Conservation (phyloP, 2,797 vertebrate species). For the Acridotheres tristis region DNA sequence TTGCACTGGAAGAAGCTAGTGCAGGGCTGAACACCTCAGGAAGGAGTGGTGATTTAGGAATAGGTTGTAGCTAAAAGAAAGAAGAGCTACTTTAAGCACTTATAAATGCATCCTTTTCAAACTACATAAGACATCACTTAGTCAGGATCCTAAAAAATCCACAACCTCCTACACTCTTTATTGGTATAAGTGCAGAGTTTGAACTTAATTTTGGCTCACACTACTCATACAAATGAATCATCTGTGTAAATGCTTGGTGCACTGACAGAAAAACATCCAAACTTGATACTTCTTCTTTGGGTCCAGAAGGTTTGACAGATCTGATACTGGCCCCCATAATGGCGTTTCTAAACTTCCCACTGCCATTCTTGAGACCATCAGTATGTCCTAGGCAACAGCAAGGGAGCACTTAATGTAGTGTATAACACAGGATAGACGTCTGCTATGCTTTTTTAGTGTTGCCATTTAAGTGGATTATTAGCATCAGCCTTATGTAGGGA, state of each 20-base stretch:
- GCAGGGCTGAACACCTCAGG: background rate
- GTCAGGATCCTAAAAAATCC: constrained; percentile 53
- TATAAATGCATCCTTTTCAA: constrained; percentile 28
- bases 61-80: background rate
- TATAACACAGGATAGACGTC: background rate
- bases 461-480: background rate
- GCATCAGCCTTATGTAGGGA: background rate
- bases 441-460: background rate
- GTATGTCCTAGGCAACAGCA: background rate
- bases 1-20: background rate
- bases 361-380: background rate
- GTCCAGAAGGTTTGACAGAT: background rate
- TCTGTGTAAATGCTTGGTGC: background rate
- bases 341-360: background rate
- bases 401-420: background rate
- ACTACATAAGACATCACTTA: constrained; percentile 16
- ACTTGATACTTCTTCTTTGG: background rate
- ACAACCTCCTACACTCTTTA: constrained; percentile 52
- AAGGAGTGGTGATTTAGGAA: background rate
- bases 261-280: background rate
- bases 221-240: constrained; percentile 60
- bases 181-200: constrained; percentile 41
- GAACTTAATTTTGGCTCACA: constrained; percentile 56
- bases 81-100: background rate
- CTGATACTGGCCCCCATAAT: background rate